Conservation (phyloP, 1,140 invertebrate species). For the Conus betulinus region DNA sequence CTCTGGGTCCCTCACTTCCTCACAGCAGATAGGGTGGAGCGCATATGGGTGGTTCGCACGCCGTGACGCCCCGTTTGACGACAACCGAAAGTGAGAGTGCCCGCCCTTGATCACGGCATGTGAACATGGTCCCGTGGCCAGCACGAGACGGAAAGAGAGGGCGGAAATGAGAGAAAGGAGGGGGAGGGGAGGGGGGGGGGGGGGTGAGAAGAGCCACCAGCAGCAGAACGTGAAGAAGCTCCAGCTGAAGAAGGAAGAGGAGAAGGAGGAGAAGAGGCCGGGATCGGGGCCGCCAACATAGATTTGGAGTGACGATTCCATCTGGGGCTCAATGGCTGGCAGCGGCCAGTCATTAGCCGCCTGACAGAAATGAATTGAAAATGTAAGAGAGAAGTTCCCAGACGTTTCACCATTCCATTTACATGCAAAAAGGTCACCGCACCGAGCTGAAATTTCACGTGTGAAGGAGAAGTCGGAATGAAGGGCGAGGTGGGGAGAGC, state of each 20-base stretch:
- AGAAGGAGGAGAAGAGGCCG: neutral
- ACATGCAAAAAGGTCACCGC: constrained; percentile 16
- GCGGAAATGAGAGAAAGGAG: neutral
- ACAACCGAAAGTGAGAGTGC: too few relatives aligned
- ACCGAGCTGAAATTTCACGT: neutral
- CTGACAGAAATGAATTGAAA: constrained; percentile 24
- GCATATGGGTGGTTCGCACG: too few relatives aligned
- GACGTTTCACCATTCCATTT: constrained; percentile 20
- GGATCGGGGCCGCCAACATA: neutral
- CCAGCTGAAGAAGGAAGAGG: neutral
- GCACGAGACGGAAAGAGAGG: neutral
- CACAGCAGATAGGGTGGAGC: too few relatives aligned
- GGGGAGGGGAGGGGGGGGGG: neutral
- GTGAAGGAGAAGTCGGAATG: neutral
- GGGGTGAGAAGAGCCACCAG: neutral
- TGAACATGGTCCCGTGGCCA: neutral
- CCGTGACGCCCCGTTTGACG: too few relatives aligned
- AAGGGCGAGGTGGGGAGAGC: neutral
- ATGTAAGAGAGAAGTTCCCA: constrained; percentile 13
- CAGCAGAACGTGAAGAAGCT: neutral
- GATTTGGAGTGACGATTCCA: constrained; percentile 20
- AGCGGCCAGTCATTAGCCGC: constrained; percentile 6
- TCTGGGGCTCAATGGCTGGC: constrained; percentile 4
- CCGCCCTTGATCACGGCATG: neutral
- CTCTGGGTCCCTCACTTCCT: too few relatives aligned